These are phyloP conservation scores for Pristionchus entomophagus DNA, from an alignment of 2,888 invertebrate genomes.

Conservation along the genomic window DNA sequence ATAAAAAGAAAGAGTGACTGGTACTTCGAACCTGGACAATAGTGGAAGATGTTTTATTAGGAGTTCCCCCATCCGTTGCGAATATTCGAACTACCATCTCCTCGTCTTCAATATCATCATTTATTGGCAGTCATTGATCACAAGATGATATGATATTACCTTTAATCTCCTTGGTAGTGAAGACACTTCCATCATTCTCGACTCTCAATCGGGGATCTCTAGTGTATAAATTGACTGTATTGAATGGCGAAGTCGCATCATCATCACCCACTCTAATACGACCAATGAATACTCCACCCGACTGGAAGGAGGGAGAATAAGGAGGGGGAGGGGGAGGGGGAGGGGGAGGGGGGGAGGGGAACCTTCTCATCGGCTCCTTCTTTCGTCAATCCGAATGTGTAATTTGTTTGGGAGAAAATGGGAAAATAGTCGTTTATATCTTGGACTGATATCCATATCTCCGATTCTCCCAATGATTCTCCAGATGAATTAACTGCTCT, in stretches of 20 bases:
- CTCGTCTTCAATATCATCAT: background rate
- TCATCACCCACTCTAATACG: constrained; percentile 1
- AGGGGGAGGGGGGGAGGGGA: background rate
- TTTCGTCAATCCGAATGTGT: constrained; percentile 35
- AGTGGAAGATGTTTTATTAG: constrained; percentile 26
- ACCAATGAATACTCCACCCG: constrained; percentile 40
- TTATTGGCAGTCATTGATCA: background rate
- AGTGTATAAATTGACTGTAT: background rate
- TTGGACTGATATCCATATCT: background rate
- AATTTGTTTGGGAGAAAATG: constrained; percentile 45
- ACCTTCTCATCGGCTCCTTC: constrained; percentile 22
- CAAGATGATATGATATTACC: too few relatives aligned
- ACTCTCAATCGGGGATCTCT: constrained; percentile 43
- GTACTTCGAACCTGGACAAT: constrained; percentile 39
- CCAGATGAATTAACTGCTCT: background rate
- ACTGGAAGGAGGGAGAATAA: too few relatives aligned
- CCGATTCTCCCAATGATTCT: background rate
- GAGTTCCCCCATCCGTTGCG: constrained; percentile 38
- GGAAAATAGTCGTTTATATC: constrained; percentile 39
- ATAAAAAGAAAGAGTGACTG: too few relatives aligned
- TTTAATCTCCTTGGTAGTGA: constrained; percentile 19
- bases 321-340: background rate
- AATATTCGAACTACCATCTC: constrained; percentile 28
- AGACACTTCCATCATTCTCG: constrained; percentile 42
- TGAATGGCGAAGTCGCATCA: constrained; percentile 42